Conservation (phyloP, 2,113 vertebrate genomes). For the Paramisgurnus dabryanus region DNA sequence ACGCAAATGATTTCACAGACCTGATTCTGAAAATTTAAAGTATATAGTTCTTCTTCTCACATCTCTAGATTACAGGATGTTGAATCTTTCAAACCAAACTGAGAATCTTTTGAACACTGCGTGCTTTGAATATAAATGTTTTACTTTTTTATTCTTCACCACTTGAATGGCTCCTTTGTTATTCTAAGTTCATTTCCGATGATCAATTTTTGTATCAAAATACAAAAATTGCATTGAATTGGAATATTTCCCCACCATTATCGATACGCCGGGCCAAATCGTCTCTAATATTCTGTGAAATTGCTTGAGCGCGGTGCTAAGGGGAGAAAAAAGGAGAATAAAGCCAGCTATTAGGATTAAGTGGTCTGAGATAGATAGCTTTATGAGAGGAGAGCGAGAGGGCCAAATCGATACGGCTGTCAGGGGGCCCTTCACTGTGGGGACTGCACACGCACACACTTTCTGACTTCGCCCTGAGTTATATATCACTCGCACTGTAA, state of each 20-base stretch:
- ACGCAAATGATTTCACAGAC: too few species aligned
- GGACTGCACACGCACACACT: constrained; percentile 21
- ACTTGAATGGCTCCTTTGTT: background rate
- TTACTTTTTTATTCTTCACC: background rate
- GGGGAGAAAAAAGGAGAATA: constrained; percentile 52
- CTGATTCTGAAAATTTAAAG: too few species aligned
- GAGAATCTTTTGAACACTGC: too few species aligned
- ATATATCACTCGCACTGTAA: constrained; percentile 5
- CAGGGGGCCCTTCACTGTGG: constrained; percentile 25
- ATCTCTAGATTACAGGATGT: too few species aligned
- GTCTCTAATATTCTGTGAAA: constrained; percentile 59
- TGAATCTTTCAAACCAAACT: too few species aligned
- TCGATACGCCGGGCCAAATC: constrained; percentile 44
- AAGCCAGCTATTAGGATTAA: constrained; percentile 60
- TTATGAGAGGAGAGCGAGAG: constrained; percentile 42
- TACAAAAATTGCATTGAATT: constrained; percentile 25
- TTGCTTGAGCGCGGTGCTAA: constrained; percentile 53
- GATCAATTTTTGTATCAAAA: constrained; percentile 27
- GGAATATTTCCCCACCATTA: constrained; percentile 51
- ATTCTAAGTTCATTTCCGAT: constrained; percentile 4
- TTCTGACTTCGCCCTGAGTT: background rate
- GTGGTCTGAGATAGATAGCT: constrained; percentile 46
- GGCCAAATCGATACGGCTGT: constrained; percentile 48
- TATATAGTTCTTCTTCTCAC: too few species aligned
- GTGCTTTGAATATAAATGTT: background rate